These are phyloP conservation scores for Vicugna pacos DNA, from an alignment of 2,113 vertebrate genomes.

Conservation along the genomic window DNA sequence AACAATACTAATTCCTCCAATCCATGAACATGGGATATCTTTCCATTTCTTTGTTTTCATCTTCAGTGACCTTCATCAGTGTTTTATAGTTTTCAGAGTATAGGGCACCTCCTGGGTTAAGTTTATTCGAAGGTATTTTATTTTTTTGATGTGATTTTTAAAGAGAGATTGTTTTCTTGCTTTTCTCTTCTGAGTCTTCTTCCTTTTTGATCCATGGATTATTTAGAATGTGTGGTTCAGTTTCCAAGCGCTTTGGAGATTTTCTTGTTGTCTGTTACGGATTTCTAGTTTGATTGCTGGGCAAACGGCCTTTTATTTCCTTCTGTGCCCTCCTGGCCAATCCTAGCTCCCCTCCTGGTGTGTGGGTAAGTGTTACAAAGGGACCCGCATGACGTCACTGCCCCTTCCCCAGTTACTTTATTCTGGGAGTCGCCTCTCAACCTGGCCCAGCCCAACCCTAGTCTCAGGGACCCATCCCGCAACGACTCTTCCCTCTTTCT, in stretches of 20 bases:
- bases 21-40: background rate
- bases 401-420: background rate
- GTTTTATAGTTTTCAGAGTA: background rate
- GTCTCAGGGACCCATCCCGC: background rate
- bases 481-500: background rate
- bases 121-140: too few relatives aligned
- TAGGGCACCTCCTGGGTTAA: too few relatives aligned
- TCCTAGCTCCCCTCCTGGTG: background rate
- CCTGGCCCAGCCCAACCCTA: background rate
- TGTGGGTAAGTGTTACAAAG: background rate
- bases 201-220: background rate
- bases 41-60: background rate
- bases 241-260: background rate
- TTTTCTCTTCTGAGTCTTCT: too few relatives aligned
- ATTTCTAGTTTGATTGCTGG: background rate
- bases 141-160: too few relatives aligned
- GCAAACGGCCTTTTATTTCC: background rate
- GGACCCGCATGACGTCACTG: background rate
- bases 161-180: too few relatives aligned
- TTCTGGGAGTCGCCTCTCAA: background rate
- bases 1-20: background rate
- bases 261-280: background rate
- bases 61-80: background rate
- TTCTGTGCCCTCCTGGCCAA: background rate
- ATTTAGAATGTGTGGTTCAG: background rate